phyloP scores from a whole-genome alignment of 2,113 vertebrate genomes.

The Mesembrinibis cayennensis region DNA sequence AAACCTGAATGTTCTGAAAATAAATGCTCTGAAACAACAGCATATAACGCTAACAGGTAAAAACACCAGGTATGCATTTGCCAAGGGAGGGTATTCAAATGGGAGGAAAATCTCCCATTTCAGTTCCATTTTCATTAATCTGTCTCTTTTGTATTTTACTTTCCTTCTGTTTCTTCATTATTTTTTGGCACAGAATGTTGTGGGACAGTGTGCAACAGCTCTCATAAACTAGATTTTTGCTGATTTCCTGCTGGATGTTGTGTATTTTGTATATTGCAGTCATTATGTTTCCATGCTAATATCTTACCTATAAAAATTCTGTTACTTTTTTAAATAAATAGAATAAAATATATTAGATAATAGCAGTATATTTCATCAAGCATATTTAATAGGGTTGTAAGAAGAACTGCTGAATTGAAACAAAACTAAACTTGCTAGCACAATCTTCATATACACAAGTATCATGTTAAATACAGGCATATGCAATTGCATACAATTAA shows the following conservation, averaged over 20 bases:
- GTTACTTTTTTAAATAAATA: not conserved
- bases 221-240: not conserved
- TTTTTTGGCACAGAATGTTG: not conserved
- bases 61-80: not conserved
- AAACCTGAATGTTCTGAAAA: not conserved
- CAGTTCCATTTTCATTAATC: not conserved
- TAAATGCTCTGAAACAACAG: not conserved
- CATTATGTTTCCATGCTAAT: not conserved
- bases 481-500: not conserved
- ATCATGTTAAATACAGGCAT: not conserved
- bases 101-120: not conserved
- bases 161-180: not conserved
- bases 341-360: not conserved
- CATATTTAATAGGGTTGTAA: not conserved
- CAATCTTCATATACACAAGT: not conserved
- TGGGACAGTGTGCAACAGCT: not conserved
- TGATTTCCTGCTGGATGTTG: not conserved
- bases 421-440: not conserved
- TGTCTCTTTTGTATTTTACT: not conserved
- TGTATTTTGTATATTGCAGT: not conserved
- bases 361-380: not conserved
- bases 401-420: not conserved
- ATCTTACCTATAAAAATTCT: not conserved
- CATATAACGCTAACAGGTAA: not conserved
- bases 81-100: not conserved